A percentile compares a stretch with the other conserved stretches of the same genome.
These are phyloP conservation scores for Diloba caeruleocephala DNA, from an alignment of 2,888 invertebrate species.

Conservation along the genomic window DNA sequence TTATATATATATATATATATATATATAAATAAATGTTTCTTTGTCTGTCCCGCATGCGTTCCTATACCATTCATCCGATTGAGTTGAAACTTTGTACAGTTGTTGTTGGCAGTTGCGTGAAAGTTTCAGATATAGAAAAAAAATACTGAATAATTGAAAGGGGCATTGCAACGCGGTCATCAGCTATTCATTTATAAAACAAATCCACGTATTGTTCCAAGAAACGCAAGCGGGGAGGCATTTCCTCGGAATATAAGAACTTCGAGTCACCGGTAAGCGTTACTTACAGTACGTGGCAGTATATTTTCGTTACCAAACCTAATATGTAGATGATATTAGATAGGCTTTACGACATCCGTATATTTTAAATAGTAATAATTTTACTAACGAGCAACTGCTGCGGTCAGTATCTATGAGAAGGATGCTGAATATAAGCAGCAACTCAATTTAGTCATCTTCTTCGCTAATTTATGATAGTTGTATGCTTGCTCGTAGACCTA, in stretches of 20 bases:
- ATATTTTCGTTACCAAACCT: conserved; percentile 67
- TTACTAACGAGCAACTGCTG: conserved; percentile 47
- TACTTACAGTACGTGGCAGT: conserved; percentile 62
- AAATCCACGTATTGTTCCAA: conserved; percentile 42
- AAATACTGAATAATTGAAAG: too few relatives aligned
- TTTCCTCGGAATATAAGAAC: conserved; percentile 60
- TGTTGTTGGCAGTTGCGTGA: too few relatives aligned
- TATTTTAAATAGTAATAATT: conserved; percentile 57
- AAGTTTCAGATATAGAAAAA: too few relatives aligned
- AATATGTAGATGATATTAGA: conserved; percentile 69
- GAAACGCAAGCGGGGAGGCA: conserved; percentile 54
- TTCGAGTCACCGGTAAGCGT: conserved; percentile 56
- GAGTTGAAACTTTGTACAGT: too few relatives aligned
- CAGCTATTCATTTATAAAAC: too few relatives aligned
- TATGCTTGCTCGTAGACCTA: conserved; percentile 28
- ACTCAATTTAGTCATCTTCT: conserved; percentile 21
- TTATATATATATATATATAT: too few relatives aligned
- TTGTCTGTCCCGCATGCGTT: too few relatives aligned
- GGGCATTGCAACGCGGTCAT: too few relatives aligned
- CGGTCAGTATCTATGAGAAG: conserved; percentile 21
- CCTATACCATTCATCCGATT: too few relatives aligned
- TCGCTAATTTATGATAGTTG: conserved; percentile 23
- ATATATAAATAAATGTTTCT: too few relatives aligned
- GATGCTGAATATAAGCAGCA: conserved; percentile 6
- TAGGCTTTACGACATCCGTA: conserved; percentile 61